Base-by-base conservation (phyloP, 2,113 vertebrate species). In the Eurystomus gularis region DNA sequence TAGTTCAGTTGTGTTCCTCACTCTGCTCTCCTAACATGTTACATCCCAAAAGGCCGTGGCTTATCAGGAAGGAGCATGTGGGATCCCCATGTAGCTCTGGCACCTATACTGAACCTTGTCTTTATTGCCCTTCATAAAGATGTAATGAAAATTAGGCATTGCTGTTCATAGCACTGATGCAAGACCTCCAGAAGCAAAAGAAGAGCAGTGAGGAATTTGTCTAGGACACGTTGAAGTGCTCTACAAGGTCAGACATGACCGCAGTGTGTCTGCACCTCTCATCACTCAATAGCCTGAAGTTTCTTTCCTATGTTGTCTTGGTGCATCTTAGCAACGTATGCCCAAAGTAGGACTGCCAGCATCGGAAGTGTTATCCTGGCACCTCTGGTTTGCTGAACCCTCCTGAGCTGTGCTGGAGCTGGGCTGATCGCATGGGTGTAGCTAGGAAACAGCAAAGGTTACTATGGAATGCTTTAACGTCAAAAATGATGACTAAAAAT, bases 291-390 rank as follows among this genome's bases (percentile, higher is more conserved):
- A 79, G 94, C 61, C 46, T 91, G 54, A 82, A 87, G 78, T 92
- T 82, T 86, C 69, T 82, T 81, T 65, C 52, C 70, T 57, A 13
- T 92, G 70, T 96, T 96, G 68, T 72, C 86, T 61, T 88, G 81
- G 54, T 91, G 80, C 91, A 33, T 91, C 95, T 92, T 93, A 94
- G 92, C 96, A 97, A 88, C 44, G 2, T 89, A 39, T 76, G 65
- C 57, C 86, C 66, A 33, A 42, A 77, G 79, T 26, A 86, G 77
- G 51, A 37, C 44, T 88, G 83, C 48, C 94, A 93, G 81, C 81
- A 26, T 86, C 70, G 65, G 72, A 69, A 86, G 61, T 54, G 54
- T 69, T 75, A 16, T n/a, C 88, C 82, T 66, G 55, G n/a, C 88
- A 94, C 73, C 86, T 93, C 94, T 94, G 37, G 21, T 84, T 89